phyloP scores from a whole-genome alignment of 1,140 invertebrate genomes.

The Bombus picipes region DNA sequence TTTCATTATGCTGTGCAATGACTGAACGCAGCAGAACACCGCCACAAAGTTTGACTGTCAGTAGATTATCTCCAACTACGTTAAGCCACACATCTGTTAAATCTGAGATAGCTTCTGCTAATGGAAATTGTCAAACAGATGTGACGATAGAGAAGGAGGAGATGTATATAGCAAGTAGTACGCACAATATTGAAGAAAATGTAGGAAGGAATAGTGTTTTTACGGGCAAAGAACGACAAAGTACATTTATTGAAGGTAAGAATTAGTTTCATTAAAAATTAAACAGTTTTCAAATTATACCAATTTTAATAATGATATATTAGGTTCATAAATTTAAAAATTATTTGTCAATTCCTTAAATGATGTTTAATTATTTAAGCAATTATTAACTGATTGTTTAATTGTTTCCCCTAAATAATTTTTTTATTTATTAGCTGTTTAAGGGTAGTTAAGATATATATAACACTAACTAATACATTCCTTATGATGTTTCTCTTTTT shows the following conservation, averaged over 20 bases:
- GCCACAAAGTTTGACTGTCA: conserved; percentile 76
- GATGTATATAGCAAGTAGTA: conserved; percentile 6
- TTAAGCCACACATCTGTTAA: conserved; percentile 76
- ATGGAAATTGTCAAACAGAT: conserved; percentile 72
- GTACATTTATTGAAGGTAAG: conserved; percentile 70
- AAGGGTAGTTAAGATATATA: neutral
- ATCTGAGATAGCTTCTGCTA: conserved; percentile 73
- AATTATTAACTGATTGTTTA: neutral
- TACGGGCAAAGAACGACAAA: conserved; percentile 56
- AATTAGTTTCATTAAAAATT: neutral
- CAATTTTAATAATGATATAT: neutral
- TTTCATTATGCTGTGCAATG: conserved; percentile 81
- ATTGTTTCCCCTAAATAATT: neutral
- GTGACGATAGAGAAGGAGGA: conserved; percentile 69
- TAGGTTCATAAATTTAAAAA: neutral
- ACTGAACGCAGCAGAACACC: conserved; percentile 80
- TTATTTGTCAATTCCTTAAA: neutral
- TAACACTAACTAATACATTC: neutral
- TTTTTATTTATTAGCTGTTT: neutral
- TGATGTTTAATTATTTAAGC: neutral
- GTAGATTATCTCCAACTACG: conserved; percentile 75
- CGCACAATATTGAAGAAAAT: conserved; percentile 39
- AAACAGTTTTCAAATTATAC: neutral
- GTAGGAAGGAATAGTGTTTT: conserved; percentile 44
- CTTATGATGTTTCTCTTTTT: conserved; percentile 26